Percentiles rank a stretch among this genome's conserved stretches.
Conservation (phyloP, 2,113 vertebrate genomes). For the Takifugu bimaculatus region DNA sequence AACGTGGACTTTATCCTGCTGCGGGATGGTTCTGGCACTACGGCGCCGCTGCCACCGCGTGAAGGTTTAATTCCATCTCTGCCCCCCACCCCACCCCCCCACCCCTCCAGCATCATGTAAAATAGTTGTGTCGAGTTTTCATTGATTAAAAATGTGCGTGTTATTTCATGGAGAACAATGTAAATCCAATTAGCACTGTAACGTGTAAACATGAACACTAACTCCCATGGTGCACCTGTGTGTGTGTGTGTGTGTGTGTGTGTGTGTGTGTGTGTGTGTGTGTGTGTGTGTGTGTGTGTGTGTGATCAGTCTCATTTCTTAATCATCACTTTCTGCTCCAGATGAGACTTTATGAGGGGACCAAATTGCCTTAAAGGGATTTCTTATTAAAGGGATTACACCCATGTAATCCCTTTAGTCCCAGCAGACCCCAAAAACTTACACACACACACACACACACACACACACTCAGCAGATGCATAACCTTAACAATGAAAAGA, state of each 20-base stretch:
- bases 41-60: background rate
- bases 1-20: background rate
- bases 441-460: slow-evolving; percentile 66
- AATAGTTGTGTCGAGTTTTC: slow-evolving; percentile 55
- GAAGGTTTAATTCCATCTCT: slow-evolving; percentile 21
- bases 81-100: too few relatives aligned
- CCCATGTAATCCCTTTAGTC: slow-evolving; percentile 89
- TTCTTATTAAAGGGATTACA: slow-evolving; percentile 94
- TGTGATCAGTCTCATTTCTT: slow-evolving; percentile 78
- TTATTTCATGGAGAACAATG: slow-evolving; percentile 47
- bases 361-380: slow-evolving; percentile 90
- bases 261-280: slow-evolving; percentile 26
- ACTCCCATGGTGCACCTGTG: slow-evolving; percentile 51
- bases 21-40: slow-evolving; percentile 5
- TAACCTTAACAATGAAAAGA: slow-evolving; percentile 48
- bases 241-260: slow-evolving; percentile 7
- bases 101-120: slow-evolving; percentile 50
- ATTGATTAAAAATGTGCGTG: slow-evolving; percentile 60
- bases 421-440: slow-evolving; percentile 80
- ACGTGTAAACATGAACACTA: slow-evolving; percentile 58
- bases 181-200: slow-evolving; percentile 57
- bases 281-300: slow-evolving; percentile 25
- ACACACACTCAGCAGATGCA: background rate
- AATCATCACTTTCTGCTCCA: slow-evolving; percentile 83
- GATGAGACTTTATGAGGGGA: slow-evolving; percentile 88